phyloP scores from a whole-genome alignment of 2,888 invertebrate species.

The Drosophila gaucha region DNA sequence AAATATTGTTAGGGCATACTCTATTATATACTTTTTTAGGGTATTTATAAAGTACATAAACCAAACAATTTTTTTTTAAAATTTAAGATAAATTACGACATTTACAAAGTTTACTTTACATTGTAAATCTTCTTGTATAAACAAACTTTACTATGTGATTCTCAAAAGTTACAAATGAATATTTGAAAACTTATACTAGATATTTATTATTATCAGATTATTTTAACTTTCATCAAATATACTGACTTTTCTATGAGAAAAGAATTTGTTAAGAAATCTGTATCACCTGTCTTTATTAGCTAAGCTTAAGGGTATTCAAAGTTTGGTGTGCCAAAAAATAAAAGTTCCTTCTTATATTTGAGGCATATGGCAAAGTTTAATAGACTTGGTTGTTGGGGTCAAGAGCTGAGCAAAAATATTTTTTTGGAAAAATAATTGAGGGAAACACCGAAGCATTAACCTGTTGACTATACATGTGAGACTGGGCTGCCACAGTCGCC shows the following conservation, averaged over 20 bases:
- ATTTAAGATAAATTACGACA: too few species aligned
- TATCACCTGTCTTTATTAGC: neutral
- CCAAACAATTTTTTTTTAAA: too few species aligned
- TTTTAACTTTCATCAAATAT: too few species aligned
- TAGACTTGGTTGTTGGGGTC: conserved; percentile 14
- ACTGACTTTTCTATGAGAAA: too few species aligned
- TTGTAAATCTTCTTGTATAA: too few species aligned
- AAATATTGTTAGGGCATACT: neutral
- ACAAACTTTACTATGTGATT: neutral
- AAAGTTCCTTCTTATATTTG: neutral
- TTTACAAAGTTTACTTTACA: too few species aligned
- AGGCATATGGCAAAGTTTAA: conserved; percentile 27
- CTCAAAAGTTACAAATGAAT: neutral
- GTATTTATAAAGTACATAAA: too few species aligned
- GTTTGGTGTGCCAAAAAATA: neutral
- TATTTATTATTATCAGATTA: too few species aligned
- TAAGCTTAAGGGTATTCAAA: neutral
- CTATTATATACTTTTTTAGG: neutral
- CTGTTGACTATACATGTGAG: conserved; percentile 14
- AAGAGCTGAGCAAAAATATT: neutral
- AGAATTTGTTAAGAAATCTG: neutral
- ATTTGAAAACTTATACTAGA: too few species aligned
- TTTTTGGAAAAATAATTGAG: conserved; percentile 35
- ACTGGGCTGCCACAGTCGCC: conserved; percentile 1
- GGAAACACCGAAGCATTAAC: conserved; percentile 51